Base-by-base conservation (phyloP, 2,113 vertebrate species). In the Scophthalmus maximus region DNA sequence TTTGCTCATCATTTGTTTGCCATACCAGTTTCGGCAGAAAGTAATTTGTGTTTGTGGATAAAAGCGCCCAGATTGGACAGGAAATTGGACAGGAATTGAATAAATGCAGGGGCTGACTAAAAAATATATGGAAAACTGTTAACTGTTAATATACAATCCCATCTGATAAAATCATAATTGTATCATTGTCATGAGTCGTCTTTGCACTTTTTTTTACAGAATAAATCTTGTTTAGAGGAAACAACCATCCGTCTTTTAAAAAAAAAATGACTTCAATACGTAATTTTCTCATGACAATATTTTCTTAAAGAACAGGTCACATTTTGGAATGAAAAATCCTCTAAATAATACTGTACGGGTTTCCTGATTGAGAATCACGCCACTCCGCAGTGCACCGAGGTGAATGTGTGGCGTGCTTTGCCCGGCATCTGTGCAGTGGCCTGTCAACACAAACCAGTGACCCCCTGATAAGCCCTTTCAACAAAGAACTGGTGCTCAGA, bases 401-500 rank as follows among this genome's bases (percentile, higher is more conserved):
- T 71, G 30, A 80, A 55, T 50, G 62, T 66, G 71, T 61, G 36
- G 27, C 0, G 36, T 11, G 55, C 50, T 66, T 57, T 46, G 57
- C 29, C 22, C 36, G 44, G 58, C 25, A 74, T 71, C 62, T 60
- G 63, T 22, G 25, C 77, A 23, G 67, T 49, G 57, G 65, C 46
- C 76, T 40, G 63, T 74, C 53, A 71, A 79, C 71, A 72, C 64
- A 73, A 65, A 73, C 68, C 60, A 73, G 40, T 36, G 52, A 76
- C 75, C 68, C 57, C 62, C 52, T 50, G 76, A 83, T 74, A 68
- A 89, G 62, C 84, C 68, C 78, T 76, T 75, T 57, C 55, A 77
- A 87, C 79, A 90, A 89, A 87, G 78, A 67, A 34, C 47, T 50
- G 26, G 57, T 47, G 61, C 58, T 73, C 57, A 53, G 50, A 89